Evolutionary conservation across 2,888 invertebrate genomes (phyloP).

Genomic region (Zaprionus obscuricornis): DNA sequence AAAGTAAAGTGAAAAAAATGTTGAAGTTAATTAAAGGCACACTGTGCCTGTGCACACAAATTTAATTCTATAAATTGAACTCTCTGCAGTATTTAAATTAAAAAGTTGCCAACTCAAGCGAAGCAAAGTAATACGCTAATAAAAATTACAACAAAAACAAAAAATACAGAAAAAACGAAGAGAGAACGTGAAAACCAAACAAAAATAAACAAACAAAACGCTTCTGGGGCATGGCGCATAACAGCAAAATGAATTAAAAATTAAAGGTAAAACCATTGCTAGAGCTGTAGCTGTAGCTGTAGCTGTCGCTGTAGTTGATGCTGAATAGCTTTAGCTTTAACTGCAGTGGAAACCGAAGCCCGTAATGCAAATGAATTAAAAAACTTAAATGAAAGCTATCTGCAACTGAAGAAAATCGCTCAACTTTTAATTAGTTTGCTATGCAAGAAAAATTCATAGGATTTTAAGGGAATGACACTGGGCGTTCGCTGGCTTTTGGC

Average conservation of each 20-base stretch:
- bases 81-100: slow-evolving; percentile 52
- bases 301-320: no score
- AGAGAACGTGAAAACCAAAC: background rate
- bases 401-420: slow-evolving; percentile 61
- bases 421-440: slow-evolving; percentile 75
- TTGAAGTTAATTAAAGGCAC: slow-evolving; percentile 42
- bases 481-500: background rate
- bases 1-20: slow-evolving; percentile 30
- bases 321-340: no score
- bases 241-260: slow-evolving; percentile 65
- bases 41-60: slow-evolving; percentile 26
- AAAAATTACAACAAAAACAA: no score
- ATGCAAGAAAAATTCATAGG: no score
- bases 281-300: no score
- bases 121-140: slow-evolving; percentile 40
- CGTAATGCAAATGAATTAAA: slow-evolving; percentile 42
- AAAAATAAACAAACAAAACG: slow-evolving; percentile 38
- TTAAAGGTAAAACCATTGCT: slow-evolving; percentile 51
- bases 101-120: slow-evolving; percentile 37
- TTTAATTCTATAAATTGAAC: slow-evolving; percentile 48
- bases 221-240: slow-evolving; percentile 13
- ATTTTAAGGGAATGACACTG: slow-evolving; percentile 4
- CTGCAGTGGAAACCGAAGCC: slow-evolving; percentile 13
- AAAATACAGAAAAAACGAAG: background rate
- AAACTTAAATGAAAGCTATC: slow-evolving; percentile 63